These are phyloP conservation scores for Littorina saxatilis DNA, from an alignment of 1,140 invertebrate species.

Conservation along the genomic window DNA sequence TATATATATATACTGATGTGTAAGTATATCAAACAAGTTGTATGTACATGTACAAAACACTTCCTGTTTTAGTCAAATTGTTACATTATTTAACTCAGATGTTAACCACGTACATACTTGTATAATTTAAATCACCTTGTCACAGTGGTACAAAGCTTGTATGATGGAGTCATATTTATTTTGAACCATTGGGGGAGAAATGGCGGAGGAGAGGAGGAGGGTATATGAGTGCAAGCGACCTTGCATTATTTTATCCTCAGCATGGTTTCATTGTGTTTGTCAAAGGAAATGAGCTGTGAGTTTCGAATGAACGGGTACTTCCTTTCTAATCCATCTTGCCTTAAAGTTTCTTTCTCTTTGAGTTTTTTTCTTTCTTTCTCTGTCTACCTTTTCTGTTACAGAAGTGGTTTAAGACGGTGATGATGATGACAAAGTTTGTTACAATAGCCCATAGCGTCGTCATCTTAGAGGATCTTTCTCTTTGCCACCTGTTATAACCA, in stretches of 20 bases:
- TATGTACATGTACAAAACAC: slow-evolving; percentile 42
- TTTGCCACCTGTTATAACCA: too few relatives aligned
- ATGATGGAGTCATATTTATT: slow-evolving; percentile 48
- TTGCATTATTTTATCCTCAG: slow-evolving; percentile 27
- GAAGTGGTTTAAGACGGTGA: not conserved
- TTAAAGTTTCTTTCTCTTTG: slow-evolving; percentile 10
- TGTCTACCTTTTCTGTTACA: not conserved
- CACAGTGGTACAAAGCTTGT: slow-evolving; percentile 37
- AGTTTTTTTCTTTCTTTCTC: not conserved
- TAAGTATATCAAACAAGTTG: slow-evolving; percentile 37
- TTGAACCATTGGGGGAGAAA: slow-evolving; percentile 41
- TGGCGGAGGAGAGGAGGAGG: not conserved
- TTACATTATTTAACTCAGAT: slow-evolving; percentile 64
- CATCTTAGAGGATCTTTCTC: too few relatives aligned
- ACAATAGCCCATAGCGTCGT: too few relatives aligned
- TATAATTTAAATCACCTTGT: slow-evolving; percentile 43
- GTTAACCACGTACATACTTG: slow-evolving; percentile 56
- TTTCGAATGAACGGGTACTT: slow-evolving; percentile 50
- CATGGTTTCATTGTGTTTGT: slow-evolving; percentile 43
- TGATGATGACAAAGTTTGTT: not conserved
- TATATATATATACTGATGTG: slow-evolving; percentile 38
- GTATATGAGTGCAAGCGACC: slow-evolving; percentile 13
- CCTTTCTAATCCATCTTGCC: slow-evolving; percentile 33
- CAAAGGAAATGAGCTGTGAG: slow-evolving; percentile 41
- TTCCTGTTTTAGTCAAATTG: slow-evolving; percentile 58